phyloP scores from a whole-genome alignment of 2,888 invertebrate species.

The Melanotus villosus region DNA sequence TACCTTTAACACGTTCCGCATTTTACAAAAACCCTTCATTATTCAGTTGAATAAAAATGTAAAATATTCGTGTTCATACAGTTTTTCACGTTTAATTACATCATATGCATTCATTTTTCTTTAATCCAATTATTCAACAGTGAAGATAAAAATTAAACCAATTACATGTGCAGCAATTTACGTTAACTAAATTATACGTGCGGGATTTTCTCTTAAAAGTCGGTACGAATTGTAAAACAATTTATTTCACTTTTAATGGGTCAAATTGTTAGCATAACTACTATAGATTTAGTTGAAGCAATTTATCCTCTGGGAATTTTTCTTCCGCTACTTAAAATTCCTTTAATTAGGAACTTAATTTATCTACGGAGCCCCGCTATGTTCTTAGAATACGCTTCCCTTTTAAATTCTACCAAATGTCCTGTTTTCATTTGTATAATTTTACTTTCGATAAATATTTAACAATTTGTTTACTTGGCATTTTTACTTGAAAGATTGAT shows the following conservation, averaged over 20 bases:
- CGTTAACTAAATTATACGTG: conserved; percentile 43
- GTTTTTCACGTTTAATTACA: conserved; percentile 35
- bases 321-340: conserved; percentile 30
- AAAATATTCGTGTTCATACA: conserved; percentile 25
- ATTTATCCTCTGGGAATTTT: conserved; percentile 27
- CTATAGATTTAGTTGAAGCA: conserved; percentile 33
- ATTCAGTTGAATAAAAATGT: conserved; percentile 16
- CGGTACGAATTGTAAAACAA: conserved; percentile 37
- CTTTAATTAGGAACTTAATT: conserved; percentile 37
- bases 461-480: no score
- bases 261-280: conserved; percentile 36
- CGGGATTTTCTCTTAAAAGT: conserved; percentile 41
- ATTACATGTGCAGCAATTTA: conserved; percentile 43
- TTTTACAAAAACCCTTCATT: conserved; percentile 10
- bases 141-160: conserved; percentile 44
- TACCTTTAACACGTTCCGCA: conserved; percentile 11
- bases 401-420: no score
- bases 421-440: no score
- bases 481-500: no score
- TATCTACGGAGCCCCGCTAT: conserved; percentile 6
- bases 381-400: conserved; percentile 5
- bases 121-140: conserved; percentile 41
- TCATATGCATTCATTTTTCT: conserved; percentile 39
- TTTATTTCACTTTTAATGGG: conserved; percentile 41
- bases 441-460: no score